Base-by-base conservation (phyloP, 2,113 vertebrate genomes). In the Puma concolor region DNA sequence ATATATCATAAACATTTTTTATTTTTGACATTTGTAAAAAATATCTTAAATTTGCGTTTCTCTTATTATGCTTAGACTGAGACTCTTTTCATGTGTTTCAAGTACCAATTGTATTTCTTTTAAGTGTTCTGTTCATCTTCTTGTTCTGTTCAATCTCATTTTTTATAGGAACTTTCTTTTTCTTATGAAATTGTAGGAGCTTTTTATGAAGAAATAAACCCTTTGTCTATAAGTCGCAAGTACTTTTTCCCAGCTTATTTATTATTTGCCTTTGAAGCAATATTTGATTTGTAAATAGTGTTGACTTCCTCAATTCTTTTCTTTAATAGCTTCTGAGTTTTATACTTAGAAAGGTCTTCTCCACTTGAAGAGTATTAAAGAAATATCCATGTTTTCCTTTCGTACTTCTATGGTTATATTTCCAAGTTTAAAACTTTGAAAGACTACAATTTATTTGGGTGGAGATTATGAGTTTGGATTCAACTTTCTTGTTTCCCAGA, bases 31-130 rank as follows among this genome's bases (percentile, higher is more conserved):
- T 44, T 19, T 29, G 8, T 41, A 86, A 96, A 91, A 74, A 16
- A 50, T 57, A 95, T 85, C 93, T 95, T 44, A 81, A 77, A 50
- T 96, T 52, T 80, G 69, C 16, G 38, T 69, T 93, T 91, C 64
- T 76, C 41, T 95, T 88, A 63, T 29, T 74, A 48, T 72, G 44
- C 80, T 52, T 93, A 87, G 67, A 95, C 5, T 84, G 69, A 92
- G 21, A 67, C 81, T 85, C 11, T 88, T 60, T 76, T 66, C 71
- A n/a, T 41, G 54, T 80, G n/a, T 63, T 71, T 93, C 52, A 92
- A 52, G 54, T 87, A 66, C 10, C 7, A 90, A 21, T 0, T 89
- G 4, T 14, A 33, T 76, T 36, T 88, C 31, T 72, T 95, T 88
- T 48, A 41, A 93, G 12, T 72, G 7, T 36, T 82, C 29, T 54